Evolutionary conservation across 2,888 invertebrate species (phyloP).

Genomic region (Dynastes grantii): DNA sequence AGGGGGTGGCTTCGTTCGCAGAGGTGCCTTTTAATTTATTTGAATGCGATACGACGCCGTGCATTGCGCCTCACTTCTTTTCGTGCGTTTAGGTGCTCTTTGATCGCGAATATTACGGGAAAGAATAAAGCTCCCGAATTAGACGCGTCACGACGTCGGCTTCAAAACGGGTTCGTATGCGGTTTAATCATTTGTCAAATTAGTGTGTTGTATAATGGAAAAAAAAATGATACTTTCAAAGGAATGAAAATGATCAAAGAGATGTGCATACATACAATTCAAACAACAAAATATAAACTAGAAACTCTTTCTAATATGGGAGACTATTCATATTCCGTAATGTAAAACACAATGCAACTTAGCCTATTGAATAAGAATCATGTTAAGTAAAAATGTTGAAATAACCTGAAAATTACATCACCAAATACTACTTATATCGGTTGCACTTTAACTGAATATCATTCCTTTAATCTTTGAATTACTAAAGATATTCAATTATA

Average conservation of each 20-base stretch:
- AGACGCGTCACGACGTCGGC: neutral
- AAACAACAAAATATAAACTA: too few species aligned
- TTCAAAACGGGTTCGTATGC: neutral
- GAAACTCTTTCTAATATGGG: too few species aligned
- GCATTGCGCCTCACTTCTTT: neutral
- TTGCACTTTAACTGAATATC: too few species aligned
- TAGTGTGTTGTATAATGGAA: neutral
- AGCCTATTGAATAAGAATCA: too few species aligned
- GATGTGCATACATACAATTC: neutral
- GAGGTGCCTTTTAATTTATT: constrained; percentile 39
- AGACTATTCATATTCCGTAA: too few species aligned
- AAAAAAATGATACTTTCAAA: neutral
- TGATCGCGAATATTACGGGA: constrained; percentile 25
- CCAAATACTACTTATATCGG: too few species aligned
- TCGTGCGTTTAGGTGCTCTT: constrained; percentile 16
- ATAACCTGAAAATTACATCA: too few species aligned
- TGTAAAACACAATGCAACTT: too few species aligned
- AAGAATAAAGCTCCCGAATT: neutral
- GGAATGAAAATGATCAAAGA: neutral
- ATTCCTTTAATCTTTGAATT: too few species aligned
- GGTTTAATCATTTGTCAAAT: neutral
- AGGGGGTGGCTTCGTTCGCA: constrained; percentile 37
- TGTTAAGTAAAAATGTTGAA: too few species aligned
- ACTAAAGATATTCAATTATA: too few species aligned
- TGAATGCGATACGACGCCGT: constrained; percentile 20